These are phyloP conservation scores for Nymphalis polychloros DNA, from an alignment of 2,888 invertebrate species.

Conservation along the genomic window DNA sequence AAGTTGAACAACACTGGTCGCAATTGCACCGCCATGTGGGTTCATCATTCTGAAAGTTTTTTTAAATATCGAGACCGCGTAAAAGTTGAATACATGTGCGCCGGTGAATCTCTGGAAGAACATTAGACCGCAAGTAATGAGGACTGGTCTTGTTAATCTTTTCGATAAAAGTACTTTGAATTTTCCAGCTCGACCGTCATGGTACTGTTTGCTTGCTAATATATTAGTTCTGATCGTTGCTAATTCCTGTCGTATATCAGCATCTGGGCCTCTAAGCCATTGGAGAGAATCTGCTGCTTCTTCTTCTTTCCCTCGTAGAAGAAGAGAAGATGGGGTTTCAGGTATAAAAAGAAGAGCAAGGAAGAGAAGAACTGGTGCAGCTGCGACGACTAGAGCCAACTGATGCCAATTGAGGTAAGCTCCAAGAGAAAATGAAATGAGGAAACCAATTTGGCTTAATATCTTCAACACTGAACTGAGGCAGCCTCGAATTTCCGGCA, in stretches of 20 bases:
- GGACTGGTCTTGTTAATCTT: conserved; percentile 84
- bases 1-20: conserved; percentile 91
- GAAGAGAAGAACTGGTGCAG: conserved; percentile 89
- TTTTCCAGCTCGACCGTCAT: conserved; percentile 62
- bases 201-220: conserved; percentile 70
- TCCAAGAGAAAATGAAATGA: conserved; percentile 90
- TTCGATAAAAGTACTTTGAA: conserved; percentile 68
- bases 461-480: conserved; percentile 93
- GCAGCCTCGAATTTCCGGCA: conserved; percentile 91
- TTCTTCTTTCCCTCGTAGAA: conserved; percentile 87
- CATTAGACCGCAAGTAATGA: conserved; percentile 93
- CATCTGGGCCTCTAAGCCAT: conserved; percentile 89
- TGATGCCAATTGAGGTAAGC: conserved; percentile 91
- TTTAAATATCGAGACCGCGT: conserved; percentile 92
- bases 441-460: conserved; percentile 90
- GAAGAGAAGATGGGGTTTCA: conserved; percentile 92
- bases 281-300: conserved; percentile 88
- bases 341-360: conserved; percentile 89
- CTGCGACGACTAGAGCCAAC: conserved; percentile 88
- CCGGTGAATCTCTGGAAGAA: conserved; percentile 93
- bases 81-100: conserved; percentile 91
- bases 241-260: conserved; percentile 88
- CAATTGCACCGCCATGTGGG: conserved; percentile 91
- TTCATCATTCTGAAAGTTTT: conserved; percentile 90
- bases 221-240: conserved; percentile 87